These are phyloP conservation scores for Nemapogon koenigi DNA, from an alignment of 2,888 invertebrate genomes.

Conservation along the genomic window DNA sequence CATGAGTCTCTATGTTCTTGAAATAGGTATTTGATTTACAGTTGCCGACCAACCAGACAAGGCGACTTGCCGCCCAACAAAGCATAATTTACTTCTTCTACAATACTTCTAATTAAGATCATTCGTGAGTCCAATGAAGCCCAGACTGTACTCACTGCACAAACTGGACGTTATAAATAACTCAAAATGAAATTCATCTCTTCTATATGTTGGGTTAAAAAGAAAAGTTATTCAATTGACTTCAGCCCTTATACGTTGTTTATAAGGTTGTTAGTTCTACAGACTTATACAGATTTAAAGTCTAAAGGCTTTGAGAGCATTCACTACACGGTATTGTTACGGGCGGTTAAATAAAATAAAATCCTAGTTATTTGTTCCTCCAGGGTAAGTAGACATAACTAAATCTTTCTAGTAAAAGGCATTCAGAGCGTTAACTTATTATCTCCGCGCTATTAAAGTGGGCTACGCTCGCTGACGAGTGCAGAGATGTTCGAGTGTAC, in stretches of 20 bases:
- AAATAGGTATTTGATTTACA: conserved; percentile 49
- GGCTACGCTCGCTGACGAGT: background rate
- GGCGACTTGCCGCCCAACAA: conserved; percentile 21
- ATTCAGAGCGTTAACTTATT: conserved; percentile 20
- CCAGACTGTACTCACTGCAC: conserved; percentile 41
- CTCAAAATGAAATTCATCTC: conserved; percentile 50
- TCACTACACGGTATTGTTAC: conserved; percentile 39
- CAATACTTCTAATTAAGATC: conserved; percentile 64
- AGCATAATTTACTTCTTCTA: conserved; percentile 49
- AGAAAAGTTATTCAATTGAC: too few relatives aligned
- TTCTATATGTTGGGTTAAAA: too few relatives aligned
- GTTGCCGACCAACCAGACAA: conserved; percentile 19
- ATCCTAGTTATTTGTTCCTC: conserved; percentile 37
- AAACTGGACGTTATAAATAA: conserved; percentile 58
- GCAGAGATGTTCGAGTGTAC: too few relatives aligned
- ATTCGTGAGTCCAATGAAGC: conserved; percentile 49
- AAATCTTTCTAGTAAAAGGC: conserved; percentile 21
- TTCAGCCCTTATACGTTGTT: background rate
- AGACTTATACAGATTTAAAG: too few relatives aligned
- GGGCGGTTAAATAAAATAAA: conserved; percentile 39
- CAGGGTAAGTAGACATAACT: conserved; percentile 29
- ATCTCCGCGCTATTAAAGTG: conserved; percentile 7
- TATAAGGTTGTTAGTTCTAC: too few relatives aligned
- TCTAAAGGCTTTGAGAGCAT: too few relatives aligned
- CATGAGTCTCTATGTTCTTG: conserved; percentile 25